Evolutionary conservation across 2,888 invertebrate species (phyloP).

Genomic region (Scaptomyza caliginosa): DNA sequence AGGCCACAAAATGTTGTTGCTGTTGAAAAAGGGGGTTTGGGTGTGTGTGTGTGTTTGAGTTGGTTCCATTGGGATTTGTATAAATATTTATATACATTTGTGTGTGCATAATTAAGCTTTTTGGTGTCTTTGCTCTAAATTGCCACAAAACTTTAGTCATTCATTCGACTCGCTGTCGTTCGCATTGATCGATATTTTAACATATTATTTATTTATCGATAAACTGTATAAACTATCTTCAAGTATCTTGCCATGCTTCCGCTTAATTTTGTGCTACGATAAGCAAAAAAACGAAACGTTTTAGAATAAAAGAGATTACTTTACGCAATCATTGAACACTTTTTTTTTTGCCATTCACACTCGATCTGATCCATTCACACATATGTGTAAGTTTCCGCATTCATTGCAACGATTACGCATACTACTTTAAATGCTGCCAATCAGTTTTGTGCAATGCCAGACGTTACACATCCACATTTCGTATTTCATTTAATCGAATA

Average conservation of each 20-base stretch:
- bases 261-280: too few species aligned
- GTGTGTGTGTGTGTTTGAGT: not conserved
- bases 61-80: not conserved
- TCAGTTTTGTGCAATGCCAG: slow-evolving; percentile 22
- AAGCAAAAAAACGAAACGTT: too few species aligned
- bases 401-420: slow-evolving; percentile 28
- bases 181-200: not conserved
- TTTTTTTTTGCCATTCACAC: slow-evolving; percentile 1
- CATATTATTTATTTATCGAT: not conserved
- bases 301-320: not conserved
- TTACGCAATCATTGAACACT: not conserved
- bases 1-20: not conserved
- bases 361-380: slow-evolving; percentile 1
- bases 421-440: slow-evolving; percentile 15
- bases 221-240: too few species aligned
- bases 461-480: too few species aligned
- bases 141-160: not conserved
- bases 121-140: not conserved
- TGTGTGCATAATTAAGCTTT: slow-evolving; percentile 1
- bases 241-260: too few species aligned
- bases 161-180: too few species aligned
- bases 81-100: slow-evolving; percentile 15
- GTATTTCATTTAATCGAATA: slow-evolving; percentile 50
- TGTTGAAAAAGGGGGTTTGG: not conserved
- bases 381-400: slow-evolving; percentile 36